Evolutionary conservation across 1,140 invertebrate genomes (phyloP).

Genomic region (Drosophila repletoides): DNA sequence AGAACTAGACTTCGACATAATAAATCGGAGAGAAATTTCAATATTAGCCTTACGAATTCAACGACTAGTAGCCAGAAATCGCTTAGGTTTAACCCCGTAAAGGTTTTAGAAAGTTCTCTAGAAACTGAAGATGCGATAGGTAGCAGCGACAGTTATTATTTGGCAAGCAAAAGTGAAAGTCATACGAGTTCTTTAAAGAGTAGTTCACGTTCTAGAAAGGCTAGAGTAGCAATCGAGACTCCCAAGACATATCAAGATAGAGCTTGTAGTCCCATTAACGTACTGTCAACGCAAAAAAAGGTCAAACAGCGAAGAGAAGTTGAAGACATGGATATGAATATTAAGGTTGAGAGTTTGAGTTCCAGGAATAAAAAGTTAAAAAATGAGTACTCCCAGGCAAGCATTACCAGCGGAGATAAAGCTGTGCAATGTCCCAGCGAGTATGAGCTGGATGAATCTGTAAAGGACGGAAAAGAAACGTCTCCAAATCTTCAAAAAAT

Average conservation of each 20-base stretch:
- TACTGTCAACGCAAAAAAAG: slow-evolving; percentile 5
- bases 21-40: background rate
- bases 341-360: background rate
- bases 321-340: background rate
- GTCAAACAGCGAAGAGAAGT: background rate
- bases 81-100: background rate
- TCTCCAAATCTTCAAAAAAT: background rate
- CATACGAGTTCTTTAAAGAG: background rate
- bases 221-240: background rate
- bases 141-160: slow-evolving; percentile 2
- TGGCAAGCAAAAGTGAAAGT: slow-evolving; percentile 2
- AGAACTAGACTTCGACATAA: background rate
- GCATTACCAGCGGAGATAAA: slow-evolving; percentile 20
- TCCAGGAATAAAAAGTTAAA: background rate
- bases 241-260: slow-evolving; percentile 55
- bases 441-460: slow-evolving; percentile 6
- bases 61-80: background rate
- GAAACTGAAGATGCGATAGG: background rate
- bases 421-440: slow-evolving; percentile 57
- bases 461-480: background rate
- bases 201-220: slow-evolving; percentile 3
- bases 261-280: slow-evolving; percentile 54
- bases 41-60: background rate
- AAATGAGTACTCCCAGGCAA: slow-evolving; percentile 4
- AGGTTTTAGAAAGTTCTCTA: background rate